phyloP scores from a whole-genome alignment of 2,113 vertebrate species.

The Natator depressus region DNA sequence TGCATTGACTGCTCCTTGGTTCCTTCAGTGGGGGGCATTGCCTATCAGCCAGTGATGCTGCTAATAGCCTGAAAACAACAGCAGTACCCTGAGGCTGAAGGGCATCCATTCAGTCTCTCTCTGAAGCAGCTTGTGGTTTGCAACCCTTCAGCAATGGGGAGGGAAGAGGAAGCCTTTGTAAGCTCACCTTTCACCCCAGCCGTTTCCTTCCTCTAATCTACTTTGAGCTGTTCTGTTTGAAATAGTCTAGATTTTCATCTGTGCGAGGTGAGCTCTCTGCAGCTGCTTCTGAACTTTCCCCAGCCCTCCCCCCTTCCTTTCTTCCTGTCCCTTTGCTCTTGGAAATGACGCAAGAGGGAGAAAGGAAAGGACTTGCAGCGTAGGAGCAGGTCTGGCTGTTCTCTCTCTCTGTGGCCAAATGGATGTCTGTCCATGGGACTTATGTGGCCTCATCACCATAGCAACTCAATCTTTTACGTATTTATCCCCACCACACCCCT shows the following conservation, averaged over 20 bases:
- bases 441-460: not conserved
- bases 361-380: not conserved
- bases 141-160: not conserved
- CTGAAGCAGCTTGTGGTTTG: not conserved
- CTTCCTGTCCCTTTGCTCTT: not conserved
- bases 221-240: not conserved
- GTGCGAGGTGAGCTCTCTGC: not conserved
- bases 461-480: not conserved
- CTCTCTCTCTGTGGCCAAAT: not conserved
- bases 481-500: not conserved
- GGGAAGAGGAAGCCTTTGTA: not conserved
- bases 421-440: not conserved
- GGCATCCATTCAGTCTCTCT: not conserved
- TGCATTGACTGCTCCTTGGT: not conserved
- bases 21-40: not conserved
- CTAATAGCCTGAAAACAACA: not conserved
- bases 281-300: not conserved
- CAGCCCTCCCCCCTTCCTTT: not conserved
- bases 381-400: not conserved
- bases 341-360: not conserved
- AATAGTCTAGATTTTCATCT: not conserved
- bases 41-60: not conserved
- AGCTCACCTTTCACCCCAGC: not conserved
- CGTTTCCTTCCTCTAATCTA: not conserved
- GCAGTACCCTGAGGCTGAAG: not conserved